phyloP scores from a whole-genome alignment of 2,797 vertebrate species.

The Muscicapa striata region DNA sequence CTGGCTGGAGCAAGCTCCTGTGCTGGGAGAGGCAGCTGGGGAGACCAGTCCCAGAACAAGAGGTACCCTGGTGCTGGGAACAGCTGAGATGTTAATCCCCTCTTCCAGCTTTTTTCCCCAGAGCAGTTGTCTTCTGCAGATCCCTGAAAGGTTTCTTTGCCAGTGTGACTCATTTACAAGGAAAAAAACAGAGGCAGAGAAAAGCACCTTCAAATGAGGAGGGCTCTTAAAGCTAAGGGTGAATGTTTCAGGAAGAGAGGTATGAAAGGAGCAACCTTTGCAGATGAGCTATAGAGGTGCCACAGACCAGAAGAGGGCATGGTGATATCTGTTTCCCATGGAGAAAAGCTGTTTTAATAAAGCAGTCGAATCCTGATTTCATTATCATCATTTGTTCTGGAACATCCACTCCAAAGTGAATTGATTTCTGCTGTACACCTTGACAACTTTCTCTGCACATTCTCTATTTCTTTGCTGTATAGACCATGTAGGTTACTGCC shows the following conservation, averaged over 20 bases:
- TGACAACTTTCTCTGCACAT: background rate
- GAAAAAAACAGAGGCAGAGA: background rate
- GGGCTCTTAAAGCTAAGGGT: background rate
- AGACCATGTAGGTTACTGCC: background rate
- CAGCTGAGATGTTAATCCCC: background rate
- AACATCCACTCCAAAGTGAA: background rate
- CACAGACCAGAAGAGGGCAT: background rate
- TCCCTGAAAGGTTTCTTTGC: background rate
- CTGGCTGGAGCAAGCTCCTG: background rate
- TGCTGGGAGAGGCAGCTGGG: background rate
- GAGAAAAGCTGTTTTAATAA: background rate
- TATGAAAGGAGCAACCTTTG: background rate
- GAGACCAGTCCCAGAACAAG: background rate
- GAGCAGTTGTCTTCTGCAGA: background rate
- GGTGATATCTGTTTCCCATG: background rate
- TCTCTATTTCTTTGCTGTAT: background rate
- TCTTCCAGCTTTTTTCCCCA: background rate
- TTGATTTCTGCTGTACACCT: background rate
- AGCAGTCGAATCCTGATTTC: background rate
- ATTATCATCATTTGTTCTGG: background rate
- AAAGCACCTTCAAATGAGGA: background rate
- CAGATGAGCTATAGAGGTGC: background rate
- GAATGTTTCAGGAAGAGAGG: background rate
- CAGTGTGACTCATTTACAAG: background rate
- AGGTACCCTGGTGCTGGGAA: background rate